These are phyloP conservation scores for Mohoua ochrocephala DNA, from an alignment of 2,113 vertebrate species.

Conservation along the genomic window DNA sequence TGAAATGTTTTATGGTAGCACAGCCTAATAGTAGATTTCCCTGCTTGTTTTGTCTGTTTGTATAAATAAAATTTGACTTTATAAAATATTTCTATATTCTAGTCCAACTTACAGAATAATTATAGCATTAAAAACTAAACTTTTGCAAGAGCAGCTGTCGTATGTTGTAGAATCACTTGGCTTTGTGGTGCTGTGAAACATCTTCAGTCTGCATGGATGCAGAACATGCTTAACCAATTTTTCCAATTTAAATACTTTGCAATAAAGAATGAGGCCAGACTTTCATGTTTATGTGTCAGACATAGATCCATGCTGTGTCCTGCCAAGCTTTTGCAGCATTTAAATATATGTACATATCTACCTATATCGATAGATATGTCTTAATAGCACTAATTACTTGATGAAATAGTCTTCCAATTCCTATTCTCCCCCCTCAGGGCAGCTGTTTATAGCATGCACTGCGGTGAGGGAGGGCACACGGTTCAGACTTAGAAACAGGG, in stretches of 20 bases:
- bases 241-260: not conserved
- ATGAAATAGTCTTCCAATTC: not conserved
- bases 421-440: not conserved
- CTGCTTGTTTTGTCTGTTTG: not conserved
- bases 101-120: not conserved
- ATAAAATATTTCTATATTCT: not conserved
- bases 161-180: not conserved
- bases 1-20: not conserved
- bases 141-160: not conserved
- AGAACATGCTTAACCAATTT: not conserved
- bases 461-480: accelerated
- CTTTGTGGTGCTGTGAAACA: not conserved
- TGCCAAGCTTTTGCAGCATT: not conserved
- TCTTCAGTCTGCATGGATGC: not conserved
- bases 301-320: not conserved
- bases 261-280: not conserved
- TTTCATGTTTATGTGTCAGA: not conserved
- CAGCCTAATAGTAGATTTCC: not conserved
- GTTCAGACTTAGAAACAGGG: not conserved
- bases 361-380: not conserved
- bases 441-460: not conserved
- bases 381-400: constrained; percentile 1
- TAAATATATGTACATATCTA: not conserved
- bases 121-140: not conserved
- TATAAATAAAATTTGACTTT: not conserved